Percentiles rank a stretch among this genome's conserved stretches.
phyloP scores from a whole-genome alignment of 2,797 vertebrate genomes.

The Pangasius sanitwongsei region DNA sequence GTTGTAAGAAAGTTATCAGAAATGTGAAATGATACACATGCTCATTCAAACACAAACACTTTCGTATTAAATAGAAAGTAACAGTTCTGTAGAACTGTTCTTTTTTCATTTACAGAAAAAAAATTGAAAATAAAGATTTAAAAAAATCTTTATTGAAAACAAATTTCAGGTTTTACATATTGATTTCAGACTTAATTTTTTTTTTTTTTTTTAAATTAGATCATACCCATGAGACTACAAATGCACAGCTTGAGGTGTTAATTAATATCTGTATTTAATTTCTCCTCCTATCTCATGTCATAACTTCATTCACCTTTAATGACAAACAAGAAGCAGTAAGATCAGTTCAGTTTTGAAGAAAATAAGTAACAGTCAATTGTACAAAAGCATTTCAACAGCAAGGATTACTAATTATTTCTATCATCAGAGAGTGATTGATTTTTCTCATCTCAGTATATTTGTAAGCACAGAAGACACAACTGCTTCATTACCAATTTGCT shows the following conservation, averaged over 20 bases:
- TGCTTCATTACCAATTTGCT: slow-evolving; percentile 11
- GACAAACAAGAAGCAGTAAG: not conserved
- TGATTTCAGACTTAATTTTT: not conserved
- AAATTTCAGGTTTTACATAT: not conserved
- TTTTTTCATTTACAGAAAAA: not conserved
- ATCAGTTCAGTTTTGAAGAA: not conserved
- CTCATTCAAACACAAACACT: not conserved
- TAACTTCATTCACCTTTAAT: not conserved
- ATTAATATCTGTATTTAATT: not conserved
- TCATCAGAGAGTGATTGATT: slow-evolving; percentile 13
- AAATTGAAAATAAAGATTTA: not conserved
- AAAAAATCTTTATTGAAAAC: not conserved
- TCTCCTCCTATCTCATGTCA: not conserved
- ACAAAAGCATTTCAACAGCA: not conserved
- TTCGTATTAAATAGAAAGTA: not conserved
- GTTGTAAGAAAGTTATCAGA: not conserved
- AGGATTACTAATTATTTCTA: slow-evolving; percentile 16
- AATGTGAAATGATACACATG: not conserved
- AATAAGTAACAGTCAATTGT: not conserved
- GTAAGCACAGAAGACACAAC: slow-evolving; percentile 12
- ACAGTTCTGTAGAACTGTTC: not conserved
- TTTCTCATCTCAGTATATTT: slow-evolving; percentile 11
- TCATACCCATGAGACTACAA: not conserved
- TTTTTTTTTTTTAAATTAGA: too few relatives aligned
- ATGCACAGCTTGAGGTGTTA: not conserved